A percentile compares a stretch with the other conserved stretches of the same genome.
Conservation (phyloP, 37 sponge, comb jelly and placozoan species). For the Eunapius fragilis region DNA sequence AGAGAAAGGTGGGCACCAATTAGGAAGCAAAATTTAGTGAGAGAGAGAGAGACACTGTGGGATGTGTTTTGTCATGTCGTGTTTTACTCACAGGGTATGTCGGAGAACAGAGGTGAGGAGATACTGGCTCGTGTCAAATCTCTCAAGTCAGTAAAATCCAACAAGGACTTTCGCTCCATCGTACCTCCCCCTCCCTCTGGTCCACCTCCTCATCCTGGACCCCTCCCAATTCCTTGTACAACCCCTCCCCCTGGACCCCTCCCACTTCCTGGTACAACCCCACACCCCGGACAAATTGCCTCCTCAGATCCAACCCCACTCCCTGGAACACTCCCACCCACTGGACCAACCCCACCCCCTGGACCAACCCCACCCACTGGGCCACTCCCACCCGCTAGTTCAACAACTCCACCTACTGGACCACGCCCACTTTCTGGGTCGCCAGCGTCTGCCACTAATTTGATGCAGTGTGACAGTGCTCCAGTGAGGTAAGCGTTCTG, state of each 20-base stretch:
- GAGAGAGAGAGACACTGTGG: no score
- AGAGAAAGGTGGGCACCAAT: neutral
- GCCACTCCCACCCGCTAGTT: neutral
- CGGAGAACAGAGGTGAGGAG: neutral
- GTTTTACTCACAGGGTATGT: neutral
- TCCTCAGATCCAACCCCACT: neutral
- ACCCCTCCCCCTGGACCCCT: no score
- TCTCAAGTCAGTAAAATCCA: neutral
- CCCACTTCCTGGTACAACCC: no score
- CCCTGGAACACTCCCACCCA: neutral
- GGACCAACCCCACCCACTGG: neutral
- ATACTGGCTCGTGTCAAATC: neutral
- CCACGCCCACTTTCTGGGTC: no score
- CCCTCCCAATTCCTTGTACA: no score
- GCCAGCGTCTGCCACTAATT: no score
- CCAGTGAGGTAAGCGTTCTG: no score
- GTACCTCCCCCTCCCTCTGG: neutral
- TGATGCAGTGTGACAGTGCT: no score
- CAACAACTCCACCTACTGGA: neutral
- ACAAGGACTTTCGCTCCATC: neutral
- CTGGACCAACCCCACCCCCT: neutral
- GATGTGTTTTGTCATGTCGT: neutral
- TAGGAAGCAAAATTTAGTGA: neutral
- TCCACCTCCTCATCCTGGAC: no score
- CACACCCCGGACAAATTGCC: no score